Conservation (phyloP, 2,797 vertebrate genomes). For the Molossus molossus region DNA sequence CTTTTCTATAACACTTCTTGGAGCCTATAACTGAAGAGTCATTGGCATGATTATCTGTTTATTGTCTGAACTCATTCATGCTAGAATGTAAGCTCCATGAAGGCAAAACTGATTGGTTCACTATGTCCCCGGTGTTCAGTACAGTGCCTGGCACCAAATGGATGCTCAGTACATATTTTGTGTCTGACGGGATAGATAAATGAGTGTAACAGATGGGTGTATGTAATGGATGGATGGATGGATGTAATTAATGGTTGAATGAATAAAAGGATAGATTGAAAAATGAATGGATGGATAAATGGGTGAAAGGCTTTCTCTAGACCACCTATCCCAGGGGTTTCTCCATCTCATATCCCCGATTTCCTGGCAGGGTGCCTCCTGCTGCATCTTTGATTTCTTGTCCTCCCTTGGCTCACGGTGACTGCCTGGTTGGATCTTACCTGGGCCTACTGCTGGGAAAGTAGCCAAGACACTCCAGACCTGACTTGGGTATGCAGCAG, state of each 20-base stretch:
- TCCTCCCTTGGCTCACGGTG: constrained; percentile 10
- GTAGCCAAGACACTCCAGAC: constrained; percentile 66
- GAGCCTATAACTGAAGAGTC: background rate
- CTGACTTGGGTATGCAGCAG: background rate
- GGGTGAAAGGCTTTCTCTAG: background rate
- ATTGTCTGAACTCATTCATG: background rate
- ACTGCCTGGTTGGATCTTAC: constrained; percentile 37
- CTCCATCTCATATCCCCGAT: background rate
- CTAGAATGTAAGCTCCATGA: background rate
- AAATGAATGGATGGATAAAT: background rate
- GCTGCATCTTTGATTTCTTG: background rate
- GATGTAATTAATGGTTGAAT: background rate
- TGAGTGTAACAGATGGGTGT: background rate
- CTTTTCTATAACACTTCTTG: background rate
- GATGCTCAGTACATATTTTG: background rate
- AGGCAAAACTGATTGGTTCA: background rate
- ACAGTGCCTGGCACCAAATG: background rate
- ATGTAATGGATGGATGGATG: background rate
- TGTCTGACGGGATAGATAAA: background rate
- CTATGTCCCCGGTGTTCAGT: background rate
- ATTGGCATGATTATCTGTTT: background rate
- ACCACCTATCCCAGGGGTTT: background rate
- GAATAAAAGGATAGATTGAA: background rate
- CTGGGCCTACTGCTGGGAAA: constrained; percentile 66
- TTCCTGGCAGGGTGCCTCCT: background rate